Conservation (phyloP, 2,113 vertebrate genomes). For the Hyperoodon ampullatus region DNA sequence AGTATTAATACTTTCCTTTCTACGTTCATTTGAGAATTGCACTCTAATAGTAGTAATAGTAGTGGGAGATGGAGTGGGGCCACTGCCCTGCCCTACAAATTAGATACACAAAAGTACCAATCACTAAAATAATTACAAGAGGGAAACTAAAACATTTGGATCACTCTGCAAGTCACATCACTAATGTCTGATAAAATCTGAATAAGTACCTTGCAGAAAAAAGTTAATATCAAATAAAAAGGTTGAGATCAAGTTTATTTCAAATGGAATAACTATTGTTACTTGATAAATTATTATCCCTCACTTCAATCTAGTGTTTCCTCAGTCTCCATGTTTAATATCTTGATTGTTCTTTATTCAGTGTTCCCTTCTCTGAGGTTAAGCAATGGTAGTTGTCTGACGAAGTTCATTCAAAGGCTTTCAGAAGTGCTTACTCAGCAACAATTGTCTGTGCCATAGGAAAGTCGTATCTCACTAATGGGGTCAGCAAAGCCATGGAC, state of each 20-base stretch:
- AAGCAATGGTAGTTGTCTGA: background rate
- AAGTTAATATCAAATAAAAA: background rate
- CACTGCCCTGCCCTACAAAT: background rate
- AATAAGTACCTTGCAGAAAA: background rate
- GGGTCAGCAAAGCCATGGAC: slow-evolving; percentile 68
- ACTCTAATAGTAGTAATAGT: background rate
- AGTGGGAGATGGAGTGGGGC: background rate
- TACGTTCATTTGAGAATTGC: background rate
- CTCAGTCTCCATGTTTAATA: background rate
- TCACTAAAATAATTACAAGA: background rate
- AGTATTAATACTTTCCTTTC: background rate
- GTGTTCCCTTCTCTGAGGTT: background rate
- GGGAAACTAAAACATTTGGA: background rate
- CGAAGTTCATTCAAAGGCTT: slow-evolving; percentile 33
- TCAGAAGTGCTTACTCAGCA: slow-evolving; percentile 68
- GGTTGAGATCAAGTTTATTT: background rate
- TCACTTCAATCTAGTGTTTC: slow-evolving; percentile 1
- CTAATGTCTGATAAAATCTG: background rate
- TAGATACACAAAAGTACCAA: background rate
- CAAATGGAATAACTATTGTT: slow-evolving; percentile 26
- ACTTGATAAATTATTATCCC: background rate
- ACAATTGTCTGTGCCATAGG: background rate
- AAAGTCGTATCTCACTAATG: slow-evolving; percentile 68
- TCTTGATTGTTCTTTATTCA: background rate
- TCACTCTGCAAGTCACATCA: background rate